Evolutionary conservation across 2,113 vertebrate species (phyloP).

Genomic region (Scalopus aquaticus): DNA sequence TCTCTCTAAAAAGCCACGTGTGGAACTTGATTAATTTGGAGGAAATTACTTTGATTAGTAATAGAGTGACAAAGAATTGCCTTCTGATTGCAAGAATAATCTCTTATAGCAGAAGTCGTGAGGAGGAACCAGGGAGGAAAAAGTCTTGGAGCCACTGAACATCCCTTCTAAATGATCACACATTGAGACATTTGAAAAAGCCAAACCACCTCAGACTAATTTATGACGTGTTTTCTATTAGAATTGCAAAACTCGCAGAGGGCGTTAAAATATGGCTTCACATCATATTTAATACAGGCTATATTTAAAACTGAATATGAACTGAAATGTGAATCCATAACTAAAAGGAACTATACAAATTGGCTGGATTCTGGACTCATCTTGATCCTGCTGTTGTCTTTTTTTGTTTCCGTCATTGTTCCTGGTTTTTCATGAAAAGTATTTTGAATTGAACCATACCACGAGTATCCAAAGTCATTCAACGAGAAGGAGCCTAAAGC

Average conservation of each 20-base stretch:
- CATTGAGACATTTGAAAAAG: background rate
- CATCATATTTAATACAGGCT: slow-evolving; percentile 59
- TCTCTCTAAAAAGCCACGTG: background rate
- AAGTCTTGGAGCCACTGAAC: background rate
- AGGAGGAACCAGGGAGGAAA: background rate
- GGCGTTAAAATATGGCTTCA: slow-evolving; percentile 70
- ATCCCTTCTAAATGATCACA: background rate
- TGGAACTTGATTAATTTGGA: background rate
- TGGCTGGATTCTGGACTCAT: slow-evolving; percentile 35
- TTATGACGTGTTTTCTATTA: slow-evolving; percentile 73
- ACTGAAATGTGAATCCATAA: background rate
- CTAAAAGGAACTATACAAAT: background rate
- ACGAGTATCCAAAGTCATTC: background rate
- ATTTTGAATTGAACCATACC: background rate
- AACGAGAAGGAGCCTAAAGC: background rate
- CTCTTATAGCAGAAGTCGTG: background rate
- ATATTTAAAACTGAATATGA: slow-evolving; percentile 61
- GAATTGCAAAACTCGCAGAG: slow-evolving; percentile 71
- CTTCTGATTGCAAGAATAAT: background rate
- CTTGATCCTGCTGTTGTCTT: background rate
- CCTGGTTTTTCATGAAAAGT: background rate
- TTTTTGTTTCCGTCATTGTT: background rate
- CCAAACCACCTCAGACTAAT: slow-evolving; percentile 54
- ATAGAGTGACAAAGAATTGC: background rate
- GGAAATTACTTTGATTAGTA: background rate